Base-by-base conservation (phyloP, 2,797 vertebrate genomes). In the Sandelia bainsii region DNA sequence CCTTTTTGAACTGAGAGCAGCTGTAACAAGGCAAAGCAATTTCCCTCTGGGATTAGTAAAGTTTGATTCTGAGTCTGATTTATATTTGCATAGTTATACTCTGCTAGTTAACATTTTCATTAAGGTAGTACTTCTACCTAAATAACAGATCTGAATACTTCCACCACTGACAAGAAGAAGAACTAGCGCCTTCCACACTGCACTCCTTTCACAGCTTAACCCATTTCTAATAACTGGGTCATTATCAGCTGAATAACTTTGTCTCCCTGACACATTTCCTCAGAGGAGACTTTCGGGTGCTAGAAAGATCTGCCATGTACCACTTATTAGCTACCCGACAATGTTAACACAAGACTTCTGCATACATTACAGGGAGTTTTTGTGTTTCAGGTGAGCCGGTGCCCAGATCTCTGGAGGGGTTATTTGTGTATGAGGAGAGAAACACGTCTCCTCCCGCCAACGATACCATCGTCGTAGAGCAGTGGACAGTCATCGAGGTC, bases 401-500 rank as follows among this genome's bases (percentile, higher is more conserved):
- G 58, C 96, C 96, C 42, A 94, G 96, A 70, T 96, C 97, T 49
- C 93, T 99, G 89, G 98, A 99, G 82, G 98, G 98, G 6, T 85
- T 99, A 83, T 98, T 99, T 83, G 95, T 99, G 75, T 99, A 97
- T 0, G 98, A 99, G 89, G 98, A 99, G 90, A 85, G 86, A 17
- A 94, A 89, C 87, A 91, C 90, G 0, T 85, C 90, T 5, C 85
- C 94, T 75, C 95, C 96, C 5, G 95, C 96, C 92, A 98, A 99
- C 57, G 98, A 99, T 92, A 96, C 97, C 69, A 98, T 99, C 48
- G 96, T 99, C 14, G 98, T 99, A 2, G 98, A 99, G 91, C 98
- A 99, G 90, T 99, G 97, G 97, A 99, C 97, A 0, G 94, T 98
- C 79, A 96, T 99, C 68, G 97, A 99, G 96, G 98, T 89, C 40